Evolutionary conservation across 2,113 vertebrate species (phyloP).

Genomic region (Pycnonotus jocosus): DNA sequence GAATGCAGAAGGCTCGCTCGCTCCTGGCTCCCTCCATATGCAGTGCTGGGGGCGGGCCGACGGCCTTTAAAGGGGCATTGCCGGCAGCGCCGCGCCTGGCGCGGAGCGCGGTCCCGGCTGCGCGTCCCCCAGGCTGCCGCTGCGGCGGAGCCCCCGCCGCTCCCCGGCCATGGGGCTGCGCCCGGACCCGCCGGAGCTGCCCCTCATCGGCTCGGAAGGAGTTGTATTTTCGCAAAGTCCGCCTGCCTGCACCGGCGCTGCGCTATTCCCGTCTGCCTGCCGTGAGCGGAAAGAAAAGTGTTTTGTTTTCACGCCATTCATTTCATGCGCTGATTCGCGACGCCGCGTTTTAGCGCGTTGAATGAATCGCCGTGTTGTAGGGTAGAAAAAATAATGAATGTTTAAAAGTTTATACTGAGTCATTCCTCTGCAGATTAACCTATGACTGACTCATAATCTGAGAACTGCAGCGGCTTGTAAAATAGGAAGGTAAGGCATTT

Average conservation of each 20-base stretch:
- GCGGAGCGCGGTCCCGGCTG: not conserved
- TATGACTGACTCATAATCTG: slow-evolving; percentile 62
- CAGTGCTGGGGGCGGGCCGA: slow-evolving; percentile 48
- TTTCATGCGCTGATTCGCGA: not conserved
- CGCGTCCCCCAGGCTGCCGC: not conserved
- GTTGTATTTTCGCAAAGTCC: not conserved
- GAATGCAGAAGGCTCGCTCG: slow-evolving; percentile 46
- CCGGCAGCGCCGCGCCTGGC: not conserved
- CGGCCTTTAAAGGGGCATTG: slow-evolving; percentile 48
- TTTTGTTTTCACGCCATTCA: slow-evolving; percentile 39
- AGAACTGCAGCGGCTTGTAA: slow-evolving; percentile 60
- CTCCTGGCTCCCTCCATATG: slow-evolving; percentile 54
- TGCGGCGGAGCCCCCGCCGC: not conserved
- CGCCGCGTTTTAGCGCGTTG: not conserved
- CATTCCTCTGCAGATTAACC: slow-evolving; percentile 73
- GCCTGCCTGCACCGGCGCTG: not conserved
- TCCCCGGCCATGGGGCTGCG: not conserved
- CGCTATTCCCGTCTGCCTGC: not conserved
- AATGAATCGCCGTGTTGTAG: not conserved
- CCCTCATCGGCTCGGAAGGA: not conserved
- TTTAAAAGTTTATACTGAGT: slow-evolving; percentile 78
- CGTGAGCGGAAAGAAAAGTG: not conserved
- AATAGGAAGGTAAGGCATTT: slow-evolving; percentile 44
- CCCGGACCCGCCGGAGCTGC: not conserved
- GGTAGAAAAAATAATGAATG: slow-evolving; percentile 22